Conservation (phyloP, 2,888 invertebrate species). For the Spodoptera littoralis region DNA sequence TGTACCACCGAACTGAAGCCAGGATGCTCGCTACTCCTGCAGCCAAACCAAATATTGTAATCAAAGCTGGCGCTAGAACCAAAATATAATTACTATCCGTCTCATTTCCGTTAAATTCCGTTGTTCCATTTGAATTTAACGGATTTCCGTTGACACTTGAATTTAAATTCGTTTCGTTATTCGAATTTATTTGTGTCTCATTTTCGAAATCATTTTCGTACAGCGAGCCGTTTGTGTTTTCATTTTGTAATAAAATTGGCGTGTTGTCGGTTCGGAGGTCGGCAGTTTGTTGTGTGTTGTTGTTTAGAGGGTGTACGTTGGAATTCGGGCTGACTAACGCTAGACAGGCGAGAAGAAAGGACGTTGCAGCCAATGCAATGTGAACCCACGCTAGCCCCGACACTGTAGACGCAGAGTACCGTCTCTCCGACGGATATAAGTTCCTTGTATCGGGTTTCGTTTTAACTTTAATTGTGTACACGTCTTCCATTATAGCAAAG, state of each 20-base stretch:
- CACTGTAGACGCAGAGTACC: slow-evolving; percentile 91
- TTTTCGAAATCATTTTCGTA: slow-evolving; percentile 36
- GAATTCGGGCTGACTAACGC: slow-evolving; percentile 79
- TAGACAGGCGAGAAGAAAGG: slow-evolving; percentile 88
- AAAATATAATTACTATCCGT: slow-evolving; percentile 67
- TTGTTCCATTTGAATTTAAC: slow-evolving; percentile 40
- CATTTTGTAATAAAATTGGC: slow-evolving; percentile 37
- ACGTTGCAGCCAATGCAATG: slow-evolving; percentile 88
- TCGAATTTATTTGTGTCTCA: slow-evolving; percentile 44
- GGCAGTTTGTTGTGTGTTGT: slow-evolving; percentile 32
- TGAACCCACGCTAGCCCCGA: slow-evolving; percentile 90
- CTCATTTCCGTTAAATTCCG: slow-evolving; percentile 55
- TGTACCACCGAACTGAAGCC: slow-evolving; percentile 91
- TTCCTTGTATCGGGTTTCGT: slow-evolving; percentile 89
- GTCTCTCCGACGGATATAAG: slow-evolving; percentile 90
- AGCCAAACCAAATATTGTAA: slow-evolving; percentile 85
- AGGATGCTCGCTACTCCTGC: slow-evolving; percentile 88
- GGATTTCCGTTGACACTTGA: slow-evolving; percentile 44
- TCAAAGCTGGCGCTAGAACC: slow-evolving; percentile 84
- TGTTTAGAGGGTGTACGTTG: slow-evolving; percentile 41
- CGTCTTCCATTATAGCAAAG: slow-evolving; percentile 89
- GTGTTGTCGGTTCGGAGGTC: slow-evolving; percentile 28
- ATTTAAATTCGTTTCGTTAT: slow-evolving; percentile 46
- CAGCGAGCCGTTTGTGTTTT: slow-evolving; percentile 25
- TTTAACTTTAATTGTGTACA: slow-evolving; percentile 91